Conservation (phyloP, 2,113 vertebrate species). For the Thomomys bottae region DNA sequence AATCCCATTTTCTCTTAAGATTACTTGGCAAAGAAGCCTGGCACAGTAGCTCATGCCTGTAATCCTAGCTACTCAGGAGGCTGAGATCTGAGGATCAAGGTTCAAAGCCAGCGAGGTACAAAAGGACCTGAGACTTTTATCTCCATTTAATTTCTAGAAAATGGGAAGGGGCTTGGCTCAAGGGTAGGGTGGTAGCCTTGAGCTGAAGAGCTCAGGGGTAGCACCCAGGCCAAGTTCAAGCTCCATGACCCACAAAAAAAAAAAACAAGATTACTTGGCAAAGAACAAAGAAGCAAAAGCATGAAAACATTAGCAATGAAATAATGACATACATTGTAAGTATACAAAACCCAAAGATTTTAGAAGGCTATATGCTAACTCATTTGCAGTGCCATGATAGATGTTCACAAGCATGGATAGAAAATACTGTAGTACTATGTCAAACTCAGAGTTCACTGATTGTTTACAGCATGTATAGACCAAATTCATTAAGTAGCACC, state of each 20-base stretch:
- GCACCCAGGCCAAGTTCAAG: too few relatives aligned
- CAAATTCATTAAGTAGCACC: slow-evolving; percentile 7
- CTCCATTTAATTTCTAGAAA: too few relatives aligned
- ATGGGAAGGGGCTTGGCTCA: too few relatives aligned
- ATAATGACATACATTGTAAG: neutral
- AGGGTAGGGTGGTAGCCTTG: too few relatives aligned
- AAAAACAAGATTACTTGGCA: slow-evolving; percentile 19
- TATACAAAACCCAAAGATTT: slow-evolving; percentile 29
- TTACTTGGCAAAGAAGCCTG: slow-evolving; percentile 32
- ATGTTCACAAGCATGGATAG: neutral
- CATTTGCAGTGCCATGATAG: neutral
- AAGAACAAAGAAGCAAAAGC: slow-evolving; percentile 23
- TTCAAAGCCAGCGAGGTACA: too few relatives aligned
- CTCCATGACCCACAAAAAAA: too few relatives aligned
- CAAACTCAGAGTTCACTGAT: neutral
- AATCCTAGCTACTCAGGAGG: too few relatives aligned
- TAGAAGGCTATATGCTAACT: neutral
- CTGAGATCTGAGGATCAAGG: too few relatives aligned
- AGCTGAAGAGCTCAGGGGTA: too few relatives aligned
- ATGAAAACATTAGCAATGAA: slow-evolving; percentile 28
- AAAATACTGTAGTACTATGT: neutral
- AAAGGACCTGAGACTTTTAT: too few relatives aligned
- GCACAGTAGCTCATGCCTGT: too few relatives aligned
- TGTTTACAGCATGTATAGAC: neutral
- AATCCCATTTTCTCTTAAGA: neutral